Conservation (phyloP, 2,797 vertebrate genomes). For the Percopsis omiscomaycus region DNA sequence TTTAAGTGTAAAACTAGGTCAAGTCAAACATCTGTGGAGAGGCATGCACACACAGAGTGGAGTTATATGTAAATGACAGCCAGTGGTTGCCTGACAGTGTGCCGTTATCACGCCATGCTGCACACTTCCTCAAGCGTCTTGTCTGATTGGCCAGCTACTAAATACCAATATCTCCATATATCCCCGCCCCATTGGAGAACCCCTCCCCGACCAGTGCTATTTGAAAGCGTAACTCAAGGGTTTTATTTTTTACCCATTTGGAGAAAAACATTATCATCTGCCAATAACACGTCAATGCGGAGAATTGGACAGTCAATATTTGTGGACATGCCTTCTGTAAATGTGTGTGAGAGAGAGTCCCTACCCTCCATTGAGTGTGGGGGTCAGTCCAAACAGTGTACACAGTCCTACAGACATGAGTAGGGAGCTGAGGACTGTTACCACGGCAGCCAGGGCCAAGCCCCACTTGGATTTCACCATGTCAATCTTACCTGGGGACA, state of each 20-base stretch:
- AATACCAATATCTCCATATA: slow-evolving; percentile 23
- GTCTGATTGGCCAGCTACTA: slow-evolving; percentile 51
- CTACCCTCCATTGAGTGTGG: slow-evolving; percentile 97
- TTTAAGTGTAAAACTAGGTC: background rate
- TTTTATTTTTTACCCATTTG: slow-evolving; percentile 29
- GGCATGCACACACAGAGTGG: slow-evolving; percentile 7
- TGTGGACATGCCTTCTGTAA: background rate
- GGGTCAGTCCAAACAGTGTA: slow-evolving; percentile 93
- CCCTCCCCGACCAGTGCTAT: slow-evolving; percentile 12
- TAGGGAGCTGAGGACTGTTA: slow-evolving; percentile 96
- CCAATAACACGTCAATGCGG: slow-evolving; percentile 18
- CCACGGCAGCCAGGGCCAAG: slow-evolving; percentile 93
- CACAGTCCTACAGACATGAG: slow-evolving; percentile 98
- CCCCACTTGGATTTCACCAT: slow-evolving; percentile 99
- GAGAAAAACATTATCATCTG: slow-evolving; percentile 54
- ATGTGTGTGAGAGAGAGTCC: slow-evolving; percentile 47
- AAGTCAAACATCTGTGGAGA: background rate
- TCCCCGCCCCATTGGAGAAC: background rate
- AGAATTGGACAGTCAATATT: slow-evolving; percentile 24
- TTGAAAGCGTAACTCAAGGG: slow-evolving; percentile 24
- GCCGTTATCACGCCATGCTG: slow-evolving; percentile 53
- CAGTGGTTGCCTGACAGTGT: slow-evolving; percentile 36
- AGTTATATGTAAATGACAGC: slow-evolving; percentile 16
- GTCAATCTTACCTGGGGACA: slow-evolving; percentile 91
- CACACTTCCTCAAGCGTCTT: slow-evolving; percentile 34